Evolutionary conservation across 2,113 vertebrate species (phyloP), one percentile per base, ranked within the genome.

Genomic region (Xyliphius kryptos): DNA sequence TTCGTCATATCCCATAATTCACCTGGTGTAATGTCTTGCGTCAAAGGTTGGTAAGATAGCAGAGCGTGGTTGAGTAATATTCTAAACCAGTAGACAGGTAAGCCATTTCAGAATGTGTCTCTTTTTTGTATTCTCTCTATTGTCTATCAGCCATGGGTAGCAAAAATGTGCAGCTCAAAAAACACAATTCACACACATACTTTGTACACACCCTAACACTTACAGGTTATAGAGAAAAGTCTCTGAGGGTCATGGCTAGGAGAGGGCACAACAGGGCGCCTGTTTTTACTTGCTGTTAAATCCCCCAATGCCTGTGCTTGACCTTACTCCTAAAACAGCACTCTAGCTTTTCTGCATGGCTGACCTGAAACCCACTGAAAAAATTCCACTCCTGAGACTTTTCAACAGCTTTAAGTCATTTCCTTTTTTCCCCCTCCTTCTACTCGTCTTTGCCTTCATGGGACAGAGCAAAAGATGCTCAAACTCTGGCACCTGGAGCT

Each of bases 201-300:
- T n/a, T n/a, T n/a, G n/a, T n/a, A 19, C 55, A 43, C 56, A 59
- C 67, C 72, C 57, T 41, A 50, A 56, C 22, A 26, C 38, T 49
- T 26, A n/a, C n/a, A 22, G 11, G 13, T n/a, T 57, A 22, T 36
- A 61, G 67, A 67, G 57, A 74, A 81, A 80, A 73, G 78, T 72
- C 69, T 77, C 69, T 69, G 64, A 19, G 69, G 80, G 79, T 82
- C 75, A 80, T 54, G 67, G 55, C 70, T 73, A 57, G 62, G 43
- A 74, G 72, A 68, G 55, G 67, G 77, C 71, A 76, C 75, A 73
- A 65, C 64, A 74, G 81, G 81, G 76, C 68, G 77, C 74, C 20
- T 74, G n/a, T 77, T 62, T 74, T 83, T 74, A 81, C 69, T 72
- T 72, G 54, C 63, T 79, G 79, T 80, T 78, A 32, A 80, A 73